A percentile compares a stretch with the other conserved stretches of the same genome.
These are phyloP conservation scores for Mnemiopsis leidyi DNA, from an alignment of 37 sponge, comb jelly and placozoan genomes.

Conservation along the genomic window DNA sequence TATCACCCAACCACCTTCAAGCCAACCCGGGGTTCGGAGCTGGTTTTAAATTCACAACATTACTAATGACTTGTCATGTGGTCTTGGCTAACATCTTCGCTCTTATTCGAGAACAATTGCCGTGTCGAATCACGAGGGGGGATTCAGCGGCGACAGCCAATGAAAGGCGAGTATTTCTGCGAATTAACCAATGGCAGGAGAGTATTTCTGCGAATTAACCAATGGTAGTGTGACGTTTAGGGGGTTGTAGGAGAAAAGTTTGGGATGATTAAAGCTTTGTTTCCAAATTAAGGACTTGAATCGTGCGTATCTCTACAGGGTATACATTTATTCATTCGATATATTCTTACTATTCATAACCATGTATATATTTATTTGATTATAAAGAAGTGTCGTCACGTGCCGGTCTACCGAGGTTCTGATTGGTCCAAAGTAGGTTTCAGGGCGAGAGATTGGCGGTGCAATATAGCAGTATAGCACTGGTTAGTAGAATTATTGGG, in stretches of 20 bases:
- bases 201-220: too few relatives aligned
- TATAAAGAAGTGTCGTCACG: not conserved
- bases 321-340: not conserved
- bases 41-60: not conserved
- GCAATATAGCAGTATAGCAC: not conserved
- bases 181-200: too few relatives aligned
- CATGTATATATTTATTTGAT: not conserved
- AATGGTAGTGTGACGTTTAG: not conserved
- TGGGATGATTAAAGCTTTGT: slow-evolving; percentile 22
- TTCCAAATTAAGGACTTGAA: not conserved
- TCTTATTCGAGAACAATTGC: not conserved
- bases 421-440: not conserved
- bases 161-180: too few relatives aligned
- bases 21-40: not conserved
- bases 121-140: not conserved
- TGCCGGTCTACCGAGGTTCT: not conserved
- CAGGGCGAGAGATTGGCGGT: not conserved
- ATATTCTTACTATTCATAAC: not conserved
- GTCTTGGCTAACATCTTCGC: not conserved
- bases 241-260: not conserved
- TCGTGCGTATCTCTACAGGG: not conserved
- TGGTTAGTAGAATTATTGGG: not conserved
- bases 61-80: not conserved
- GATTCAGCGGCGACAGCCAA: not conserved
- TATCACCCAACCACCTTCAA: not conserved